A percentile compares a stretch with the other conserved stretches of the same genome.
Conservation (phyloP, 2,113 vertebrate species). For the Chaetodon trifascialis region DNA sequence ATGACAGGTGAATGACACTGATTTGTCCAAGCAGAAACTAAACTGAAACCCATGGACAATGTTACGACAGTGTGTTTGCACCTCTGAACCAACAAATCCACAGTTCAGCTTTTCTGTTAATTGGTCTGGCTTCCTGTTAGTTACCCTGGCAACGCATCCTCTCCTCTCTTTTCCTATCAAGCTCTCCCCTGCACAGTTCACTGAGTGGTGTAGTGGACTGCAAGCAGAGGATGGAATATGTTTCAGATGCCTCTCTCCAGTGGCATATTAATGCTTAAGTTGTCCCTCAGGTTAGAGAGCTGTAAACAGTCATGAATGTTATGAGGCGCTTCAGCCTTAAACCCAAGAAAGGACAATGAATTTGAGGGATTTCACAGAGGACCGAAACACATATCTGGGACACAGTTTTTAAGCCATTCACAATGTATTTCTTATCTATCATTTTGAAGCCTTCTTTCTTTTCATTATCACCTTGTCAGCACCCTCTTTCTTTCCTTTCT, state of each 20-base stretch:
- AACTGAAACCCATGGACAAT: constrained; percentile 19
- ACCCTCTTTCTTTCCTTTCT: background rate
- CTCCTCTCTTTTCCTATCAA: constrained; percentile 9
- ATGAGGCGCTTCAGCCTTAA: constrained; percentile 45
- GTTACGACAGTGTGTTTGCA: constrained; percentile 9
- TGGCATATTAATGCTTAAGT: constrained; percentile 63
- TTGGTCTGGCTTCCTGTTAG: constrained; percentile 39
- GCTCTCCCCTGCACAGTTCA: constrained; percentile 7
- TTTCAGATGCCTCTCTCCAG: constrained; percentile 49
- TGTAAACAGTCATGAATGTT: constrained; percentile 57
- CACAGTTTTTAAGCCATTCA: background rate
- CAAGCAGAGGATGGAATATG: constrained; percentile 27
- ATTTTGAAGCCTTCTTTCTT: background rate
- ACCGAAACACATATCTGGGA: background rate
- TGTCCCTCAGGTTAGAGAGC: constrained; percentile 57
- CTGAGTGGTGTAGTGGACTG: constrained; percentile 33
- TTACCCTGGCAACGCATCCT: constrained; percentile 54
- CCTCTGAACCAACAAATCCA: constrained; percentile 4
- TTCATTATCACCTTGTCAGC: background rate
- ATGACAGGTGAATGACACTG: constrained; percentile 61
- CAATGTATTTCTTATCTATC: background rate
- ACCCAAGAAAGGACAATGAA: constrained; percentile 14
- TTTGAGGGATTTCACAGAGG: constrained; percentile 38
- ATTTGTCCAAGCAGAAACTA: constrained; percentile 34
- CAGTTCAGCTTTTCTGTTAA: constrained; percentile 28